Percentiles rank a stretch among this genome's conserved stretches.
Evolutionary conservation across 2,113 vertebrate species (phyloP).

Genomic region (Penelope pileata): DNA sequence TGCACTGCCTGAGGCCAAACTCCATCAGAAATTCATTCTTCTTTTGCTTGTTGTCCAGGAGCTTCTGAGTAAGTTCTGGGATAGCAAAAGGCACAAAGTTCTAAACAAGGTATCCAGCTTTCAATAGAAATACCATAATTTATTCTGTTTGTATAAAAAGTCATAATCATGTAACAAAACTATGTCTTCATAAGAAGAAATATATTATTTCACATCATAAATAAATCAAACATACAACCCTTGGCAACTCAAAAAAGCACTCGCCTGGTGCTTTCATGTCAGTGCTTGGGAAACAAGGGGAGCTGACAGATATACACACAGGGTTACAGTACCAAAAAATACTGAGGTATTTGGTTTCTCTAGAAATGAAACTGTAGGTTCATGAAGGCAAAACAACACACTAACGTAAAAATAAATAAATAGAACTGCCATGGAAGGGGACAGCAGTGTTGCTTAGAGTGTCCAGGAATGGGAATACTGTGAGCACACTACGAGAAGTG

Average conservation of each 20-base stretch:
- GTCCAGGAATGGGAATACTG: constrained; percentile 80
- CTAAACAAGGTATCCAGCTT: background rate
- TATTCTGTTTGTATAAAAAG: constrained; percentile 84
- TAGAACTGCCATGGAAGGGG: constrained; percentile 59
- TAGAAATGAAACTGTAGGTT: constrained; percentile 76
- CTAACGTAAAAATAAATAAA: constrained; percentile 83
- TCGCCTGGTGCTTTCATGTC: constrained; percentile 77
- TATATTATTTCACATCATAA: constrained; percentile 88
- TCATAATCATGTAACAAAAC: constrained; percentile 82
- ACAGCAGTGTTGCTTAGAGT: constrained; percentile 53
- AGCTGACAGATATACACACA: constrained; percentile 69
- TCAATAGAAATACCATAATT: constrained; percentile 85
- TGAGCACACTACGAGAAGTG: constrained; percentile 72
- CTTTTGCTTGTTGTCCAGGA: background rate
- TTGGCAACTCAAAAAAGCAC: constrained; percentile 76
- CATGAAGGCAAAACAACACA: constrained; percentile 67
- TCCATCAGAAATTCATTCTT: background rate
- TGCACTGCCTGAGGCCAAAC: background rate
- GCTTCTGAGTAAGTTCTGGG: background rate
- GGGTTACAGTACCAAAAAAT: constrained; percentile 82
- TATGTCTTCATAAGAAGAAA: constrained; percentile 81
- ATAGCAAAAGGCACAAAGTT: background rate
- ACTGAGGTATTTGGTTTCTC: constrained; percentile 84
- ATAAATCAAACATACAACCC: constrained; percentile 82
- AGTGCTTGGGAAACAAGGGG: constrained; percentile 72